These are phyloP conservation scores for Heterocephalus glaber DNA, from an alignment of 2,113 vertebrate genomes.

Conservation along the genomic window DNA sequence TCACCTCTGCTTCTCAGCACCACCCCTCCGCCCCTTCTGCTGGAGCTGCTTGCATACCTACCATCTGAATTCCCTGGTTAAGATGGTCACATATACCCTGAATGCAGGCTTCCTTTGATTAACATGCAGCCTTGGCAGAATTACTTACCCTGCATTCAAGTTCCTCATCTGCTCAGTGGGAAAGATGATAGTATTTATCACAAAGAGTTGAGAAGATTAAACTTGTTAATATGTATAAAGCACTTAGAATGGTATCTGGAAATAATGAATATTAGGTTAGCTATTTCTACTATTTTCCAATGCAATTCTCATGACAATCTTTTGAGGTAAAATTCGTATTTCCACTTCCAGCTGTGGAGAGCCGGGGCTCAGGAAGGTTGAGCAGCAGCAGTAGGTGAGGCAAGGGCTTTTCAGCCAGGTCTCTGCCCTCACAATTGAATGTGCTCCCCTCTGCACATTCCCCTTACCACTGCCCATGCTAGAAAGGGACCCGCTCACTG, in stretches of 20 bases:
- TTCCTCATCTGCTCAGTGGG: neutral
- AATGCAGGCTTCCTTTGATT: neutral
- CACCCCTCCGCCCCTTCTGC: neutral
- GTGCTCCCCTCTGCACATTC: neutral
- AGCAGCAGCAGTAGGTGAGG: neutral
- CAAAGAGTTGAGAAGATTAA: neutral
- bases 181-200: neutral
- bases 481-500: neutral
- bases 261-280: neutral
- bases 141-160: neutral
- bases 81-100: neutral
- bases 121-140: neutral
- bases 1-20: neutral
- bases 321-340: neutral
- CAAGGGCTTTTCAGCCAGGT: neutral
- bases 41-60: fast-evolving
- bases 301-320: neutral
- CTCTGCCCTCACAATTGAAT: neutral
- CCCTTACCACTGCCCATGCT: neutral
- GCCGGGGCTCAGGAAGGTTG: neutral
- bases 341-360: neutral
- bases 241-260: neutral
- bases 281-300: neutral
- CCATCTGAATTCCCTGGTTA: neutral
- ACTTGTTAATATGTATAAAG: neutral